Conservation (phyloP, 2,113 vertebrate genomes). For the Hippocampus barbouri region DNA sequence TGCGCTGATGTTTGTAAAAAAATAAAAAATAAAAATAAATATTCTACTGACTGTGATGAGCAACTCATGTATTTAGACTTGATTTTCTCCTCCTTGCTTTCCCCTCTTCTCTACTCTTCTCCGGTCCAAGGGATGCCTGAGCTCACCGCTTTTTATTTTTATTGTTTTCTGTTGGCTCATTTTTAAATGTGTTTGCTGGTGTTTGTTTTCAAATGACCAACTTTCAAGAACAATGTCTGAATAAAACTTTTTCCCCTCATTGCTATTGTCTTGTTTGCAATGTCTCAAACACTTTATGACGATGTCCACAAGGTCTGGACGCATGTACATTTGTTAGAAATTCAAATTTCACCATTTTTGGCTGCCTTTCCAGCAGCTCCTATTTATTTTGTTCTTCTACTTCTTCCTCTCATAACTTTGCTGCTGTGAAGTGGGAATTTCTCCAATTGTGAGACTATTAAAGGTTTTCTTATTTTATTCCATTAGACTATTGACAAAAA, state of each 20-base stretch:
- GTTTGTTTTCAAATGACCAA: slow-evolving; percentile 57
- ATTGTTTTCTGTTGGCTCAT: slow-evolving; percentile 34
- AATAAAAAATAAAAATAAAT: background rate
- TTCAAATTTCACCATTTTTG: background rate
- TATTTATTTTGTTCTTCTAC: too few relatives aligned
- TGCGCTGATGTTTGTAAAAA: slow-evolving; percentile 42
- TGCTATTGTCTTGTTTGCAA: slow-evolving; percentile 3
- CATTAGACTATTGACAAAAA: too few relatives aligned
- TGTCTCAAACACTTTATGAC: background rate
- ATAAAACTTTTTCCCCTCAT: slow-evolving; percentile 50
- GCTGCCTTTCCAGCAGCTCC: too few relatives aligned
- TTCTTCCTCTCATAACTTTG: too few relatives aligned
- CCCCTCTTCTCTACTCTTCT: background rate
- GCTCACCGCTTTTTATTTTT: slow-evolving; percentile 33
- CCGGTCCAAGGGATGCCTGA: slow-evolving; percentile 28
- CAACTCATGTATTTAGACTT: slow-evolving; percentile 10
- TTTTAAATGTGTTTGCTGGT: slow-evolving; percentile 54
- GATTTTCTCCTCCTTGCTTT: slow-evolving; percentile 10
- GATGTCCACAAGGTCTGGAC: background rate
- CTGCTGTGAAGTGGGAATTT: too few relatives aligned
- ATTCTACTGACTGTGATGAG: background rate
- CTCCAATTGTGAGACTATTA: too few relatives aligned
- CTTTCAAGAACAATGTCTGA: slow-evolving; percentile 39
- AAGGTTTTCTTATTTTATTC: too few relatives aligned
- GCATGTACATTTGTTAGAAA: background rate